Conservation (phyloP, 2,797 vertebrate genomes). For the Nannoperca australis region DNA sequence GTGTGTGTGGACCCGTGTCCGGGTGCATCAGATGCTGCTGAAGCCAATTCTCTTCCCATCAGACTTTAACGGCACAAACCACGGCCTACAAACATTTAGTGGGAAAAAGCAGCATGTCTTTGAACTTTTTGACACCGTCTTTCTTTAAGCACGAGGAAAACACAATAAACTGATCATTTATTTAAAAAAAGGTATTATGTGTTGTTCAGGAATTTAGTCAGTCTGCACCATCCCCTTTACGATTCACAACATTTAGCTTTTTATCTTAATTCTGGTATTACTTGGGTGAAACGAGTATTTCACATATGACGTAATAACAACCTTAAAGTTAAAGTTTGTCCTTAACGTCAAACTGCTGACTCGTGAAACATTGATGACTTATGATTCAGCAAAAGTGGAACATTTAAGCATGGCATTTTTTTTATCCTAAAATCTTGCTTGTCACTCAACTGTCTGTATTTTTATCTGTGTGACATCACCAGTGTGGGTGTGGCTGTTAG, state of each 20-base stretch:
- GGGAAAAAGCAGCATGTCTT: background rate
- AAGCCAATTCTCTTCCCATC: conserved; percentile 59
- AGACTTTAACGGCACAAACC: conserved; percentile 49
- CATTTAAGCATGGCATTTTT: background rate
- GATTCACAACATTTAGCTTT: background rate
- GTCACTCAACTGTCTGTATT: background rate
- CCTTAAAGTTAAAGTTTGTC: background rate
- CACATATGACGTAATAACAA: background rate
- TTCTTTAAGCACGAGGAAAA: background rate
- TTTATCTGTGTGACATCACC: conserved; percentile 3
- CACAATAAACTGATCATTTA: background rate
- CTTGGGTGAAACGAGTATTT: background rate
- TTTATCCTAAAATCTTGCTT: background rate
- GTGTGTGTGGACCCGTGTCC: conserved; percentile 29
- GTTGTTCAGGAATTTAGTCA: background rate
- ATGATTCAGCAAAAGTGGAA: background rate
- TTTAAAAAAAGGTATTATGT: background rate
- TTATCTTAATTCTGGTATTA: background rate
- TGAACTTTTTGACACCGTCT: background rate
- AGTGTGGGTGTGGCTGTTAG: background rate
- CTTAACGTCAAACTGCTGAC: background rate
- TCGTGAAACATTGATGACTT: background rate
- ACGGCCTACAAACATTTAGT: conserved; percentile 22
- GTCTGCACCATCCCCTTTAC: background rate
- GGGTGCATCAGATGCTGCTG: conserved; percentile 54